Base-by-base conservation (phyloP, 2,113 vertebrate species). In the Paracanthobrama guichenoti region DNA sequence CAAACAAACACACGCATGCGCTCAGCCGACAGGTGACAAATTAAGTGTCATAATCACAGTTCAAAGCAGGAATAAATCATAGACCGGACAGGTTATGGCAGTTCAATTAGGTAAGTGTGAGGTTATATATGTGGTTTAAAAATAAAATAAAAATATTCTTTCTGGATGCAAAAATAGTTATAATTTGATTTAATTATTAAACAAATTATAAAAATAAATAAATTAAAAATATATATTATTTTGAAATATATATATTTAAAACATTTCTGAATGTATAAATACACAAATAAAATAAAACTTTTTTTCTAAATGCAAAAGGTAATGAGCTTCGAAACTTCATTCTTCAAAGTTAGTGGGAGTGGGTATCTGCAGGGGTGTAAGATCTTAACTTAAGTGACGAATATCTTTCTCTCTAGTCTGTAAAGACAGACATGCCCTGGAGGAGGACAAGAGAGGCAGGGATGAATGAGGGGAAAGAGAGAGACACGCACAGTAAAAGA, bases 391-490 rank as follows among this genome's bases (percentile, higher is more conserved):
- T 24, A 71, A 22, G 48, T 67, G 44, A 81, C 31, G 60, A 67
- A 66, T 81, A 67, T 85, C 35, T 44, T 12, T 26, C 31, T 84
- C 76, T 84, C 71, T 50, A 50, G 66, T 73, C n/a, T 69, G 50
- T 46, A 79, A 44, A 66, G 55, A 75, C 55, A 74, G 79, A 79
- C 59, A 79, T 71, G 73, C 66, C 66, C 39, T 62, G 24, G 53
- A 69, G 82, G 42, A 72, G 53, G 72, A 76, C 55, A 57, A 83
- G 18, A 31, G 66, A 71, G 39, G 28, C 77, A 48, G 22, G 59
- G 14, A 66, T 67, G 62, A 81, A 67, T 67, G 62, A 67, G 31
- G 18, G 8, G 26, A 74, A 80, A 22, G 57, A 42, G 60, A 64
- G 59, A 18, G 28, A 48, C 13, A 22, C 53, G 22, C 50, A 53